These are phyloP conservation scores for Nothocercus julius DNA, from an alignment of 2,113 vertebrate genomes.

Conservation along the genomic window DNA sequence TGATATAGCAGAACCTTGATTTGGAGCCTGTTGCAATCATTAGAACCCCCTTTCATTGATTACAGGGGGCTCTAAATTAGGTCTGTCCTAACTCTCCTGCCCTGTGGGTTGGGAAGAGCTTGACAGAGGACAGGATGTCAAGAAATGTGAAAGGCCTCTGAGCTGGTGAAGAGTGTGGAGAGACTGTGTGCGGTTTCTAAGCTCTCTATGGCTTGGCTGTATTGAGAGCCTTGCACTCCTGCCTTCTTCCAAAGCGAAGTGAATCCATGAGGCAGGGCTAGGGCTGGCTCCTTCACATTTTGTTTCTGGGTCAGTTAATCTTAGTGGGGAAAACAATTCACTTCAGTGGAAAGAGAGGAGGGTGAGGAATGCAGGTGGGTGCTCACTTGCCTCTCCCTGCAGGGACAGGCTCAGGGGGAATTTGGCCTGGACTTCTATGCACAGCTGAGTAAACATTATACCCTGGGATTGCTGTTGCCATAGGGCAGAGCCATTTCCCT, in stretches of 20 bases:
- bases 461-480: neutral
- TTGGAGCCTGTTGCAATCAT: neutral
- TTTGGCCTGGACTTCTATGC: neutral
- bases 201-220: neutral
- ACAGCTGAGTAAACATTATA: neutral
- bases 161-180: neutral
- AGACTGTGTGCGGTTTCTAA: neutral
- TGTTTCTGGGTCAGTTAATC: neutral
- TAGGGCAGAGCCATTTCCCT: neutral
- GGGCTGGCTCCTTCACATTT: neutral
- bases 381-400: neutral
- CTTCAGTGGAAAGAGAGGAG: neutral
- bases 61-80: neutral
- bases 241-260: neutral
- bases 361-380: neutral
- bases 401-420: neutral
- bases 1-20: neutral
- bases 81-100: neutral
- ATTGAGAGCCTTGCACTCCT: neutral
- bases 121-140: neutral
- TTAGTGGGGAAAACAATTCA: neutral
- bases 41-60: neutral
- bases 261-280: neutral
- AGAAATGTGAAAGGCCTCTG: neutral
- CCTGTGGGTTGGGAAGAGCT: neutral